Percentiles rank a stretch among this genome's conserved stretches.
phyloP scores from a whole-genome alignment of 2,888 invertebrate species.

The Sturmia bella region DNA sequence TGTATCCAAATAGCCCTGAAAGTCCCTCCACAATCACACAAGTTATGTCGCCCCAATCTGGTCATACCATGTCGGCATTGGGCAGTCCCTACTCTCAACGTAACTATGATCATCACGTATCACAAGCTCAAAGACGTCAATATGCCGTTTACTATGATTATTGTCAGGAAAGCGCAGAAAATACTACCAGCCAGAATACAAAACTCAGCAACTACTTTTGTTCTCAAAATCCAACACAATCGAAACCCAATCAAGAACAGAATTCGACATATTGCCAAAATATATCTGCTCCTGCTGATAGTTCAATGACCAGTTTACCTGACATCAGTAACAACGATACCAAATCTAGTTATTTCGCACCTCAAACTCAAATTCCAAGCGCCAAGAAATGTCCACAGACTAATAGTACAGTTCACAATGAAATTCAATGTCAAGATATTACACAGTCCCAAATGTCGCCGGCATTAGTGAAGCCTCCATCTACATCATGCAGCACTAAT shows the following conservation, averaged over 20 bases:
- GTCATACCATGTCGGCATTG: slow-evolving; percentile 70
- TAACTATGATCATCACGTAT: slow-evolving; percentile 59
- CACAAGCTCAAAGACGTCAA: slow-evolving; percentile 33
- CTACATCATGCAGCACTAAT: slow-evolving; percentile 13
- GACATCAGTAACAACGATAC: slow-evolving; percentile 66
- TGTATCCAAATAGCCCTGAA: slow-evolving; percentile 65
- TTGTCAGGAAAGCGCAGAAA: slow-evolving; percentile 55
- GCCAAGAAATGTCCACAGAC: slow-evolving; percentile 50
- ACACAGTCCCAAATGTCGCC: slow-evolving; percentile 84
- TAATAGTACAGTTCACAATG: slow-evolving; percentile 75
- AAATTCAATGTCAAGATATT: slow-evolving; percentile 84
- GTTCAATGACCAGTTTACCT: slow-evolving; percentile 78
- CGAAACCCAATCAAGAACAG: slow-evolving; percentile 18
- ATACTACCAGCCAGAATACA: slow-evolving; percentile 25
- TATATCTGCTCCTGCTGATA: slow-evolving; percentile 72
- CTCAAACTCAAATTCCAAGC: slow-evolving; percentile 5
- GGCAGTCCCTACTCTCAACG: slow-evolving; percentile 72
- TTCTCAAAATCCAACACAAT: slow-evolving; percentile 19
- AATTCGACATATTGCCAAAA: slow-evolving; percentile 17
- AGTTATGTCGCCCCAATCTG: slow-evolving; percentile 73
- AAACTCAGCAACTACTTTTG: slow-evolving; percentile 51
- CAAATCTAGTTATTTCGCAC: slow-evolving; percentile 28
- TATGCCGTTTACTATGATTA: slow-evolving; percentile 68
- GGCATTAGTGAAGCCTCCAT: slow-evolving; percentile 29
- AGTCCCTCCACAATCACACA: slow-evolving; percentile 68